Evolutionary conservation across 2,113 vertebrate genomes (phyloP), one percentile per base, ranked within the genome.

Genomic region (Oreocharis arfaki): DNA sequence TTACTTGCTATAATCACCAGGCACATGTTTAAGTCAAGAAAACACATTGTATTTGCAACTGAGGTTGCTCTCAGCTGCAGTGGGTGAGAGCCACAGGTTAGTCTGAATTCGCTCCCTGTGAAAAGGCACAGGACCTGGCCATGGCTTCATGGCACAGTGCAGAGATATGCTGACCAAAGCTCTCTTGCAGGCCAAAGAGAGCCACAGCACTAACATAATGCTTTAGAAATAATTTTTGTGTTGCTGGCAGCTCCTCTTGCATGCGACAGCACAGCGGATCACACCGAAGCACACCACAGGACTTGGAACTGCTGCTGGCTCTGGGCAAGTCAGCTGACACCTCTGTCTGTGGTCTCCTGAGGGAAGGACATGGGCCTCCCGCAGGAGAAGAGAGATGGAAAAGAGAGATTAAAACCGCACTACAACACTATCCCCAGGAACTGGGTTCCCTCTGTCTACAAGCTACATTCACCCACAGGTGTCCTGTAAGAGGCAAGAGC

Each of bases 251-350:
- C 56, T 74, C 46, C 46, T n/a, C 4, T 6, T 21, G 10, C 26
- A 2, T 2, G 1, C 1, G 2, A 4, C 56, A 76, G 79, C 2
- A 0, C 39, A 14, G 50, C 21, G 16, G 6, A 26, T 7, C 1
- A 3, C 70, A 64, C 19, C 57, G 2, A 0, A 53, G 5, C 35
- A 11, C 74, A 19, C 15, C 5, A 16, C 22, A 53, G 68, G 37
- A 35, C 46, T 5, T 11, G 1, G 55, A 60, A 4, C 21, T 15
- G 32, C 63, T 23, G 35, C 68, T 46, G 35, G 52, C 79, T 44
- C 71, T 26, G 60, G 49, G 39, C 42, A 75, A 21, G 56, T 5
- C 33, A 49, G 23, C 20, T 4, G 47, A 10, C 30, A 12, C 12
- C 49, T 24, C 33, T 5, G 5, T 6, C 42, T 65, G 26, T 6